Evolutionary conservation across 2,797 vertebrate genomes (phyloP), one percentile per base, ranked within the genome.

Genomic region (Pipistrellus kuhlii): DNA sequence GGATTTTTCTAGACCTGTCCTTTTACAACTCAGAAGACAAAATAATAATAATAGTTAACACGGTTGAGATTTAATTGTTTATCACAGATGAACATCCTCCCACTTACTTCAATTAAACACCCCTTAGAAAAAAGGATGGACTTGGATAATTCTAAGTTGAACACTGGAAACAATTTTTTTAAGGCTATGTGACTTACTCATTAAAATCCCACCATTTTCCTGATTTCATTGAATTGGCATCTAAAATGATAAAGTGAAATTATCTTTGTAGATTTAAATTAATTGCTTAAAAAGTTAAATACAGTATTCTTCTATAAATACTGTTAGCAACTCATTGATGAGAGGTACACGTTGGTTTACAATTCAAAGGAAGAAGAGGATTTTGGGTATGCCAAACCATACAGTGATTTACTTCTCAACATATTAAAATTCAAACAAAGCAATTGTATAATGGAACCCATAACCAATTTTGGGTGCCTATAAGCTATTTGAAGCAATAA

Each of bases 281-380:
- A 91, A 86, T 72, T 73, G 23, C n/a, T 90, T 86, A 32, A 69
- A 93, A 92, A 90, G 48, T 85, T 94, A 93, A 93, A 92, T 35
- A 48, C 6, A 30, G 44, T 90, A 38, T 90, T 27, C 21, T 84
- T 73, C 15, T 64, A 7, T 76, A 72, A 71, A 76, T 41, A 41
- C 6, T 77, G 11, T 48, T 75, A 62, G 46, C 69, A 73, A 14
- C 6, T 80, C 25, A 10, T 88, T 64, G 55, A 9, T 92, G 59
- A 91, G 32, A 68, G 13, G 32, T 75, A 92, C 18, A 27, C 77
- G 20, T 35, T 48, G 46, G 55, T 85, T 94, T 91, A 90, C 17
- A 78, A 53, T 91, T 55, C 51, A 59, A 55, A 92, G 32, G 53
- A 51, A 68, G 88, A 94, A 91, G 64, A 35, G 23, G 25, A 6